Base-by-base conservation (phyloP, 2,113 vertebrate species). In the Anas platyrhynchos region DNA sequence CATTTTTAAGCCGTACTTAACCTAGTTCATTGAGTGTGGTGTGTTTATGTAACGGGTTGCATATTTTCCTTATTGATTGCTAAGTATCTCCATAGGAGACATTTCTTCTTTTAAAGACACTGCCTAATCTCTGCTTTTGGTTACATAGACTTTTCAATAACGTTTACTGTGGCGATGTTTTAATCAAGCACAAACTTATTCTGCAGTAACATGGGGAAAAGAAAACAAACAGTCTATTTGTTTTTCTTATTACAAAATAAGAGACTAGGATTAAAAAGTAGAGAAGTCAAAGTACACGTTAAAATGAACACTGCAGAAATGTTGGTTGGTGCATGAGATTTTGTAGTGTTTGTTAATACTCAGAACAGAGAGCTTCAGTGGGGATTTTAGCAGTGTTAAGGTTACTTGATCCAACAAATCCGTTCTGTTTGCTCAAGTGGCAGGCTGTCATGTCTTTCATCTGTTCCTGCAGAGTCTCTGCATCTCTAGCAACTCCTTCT, bases 21-120 rank as follows among this genome's bases (percentile, higher is more conserved):
- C 20, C 7, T 31, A 4, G 27, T 34, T 46, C 1, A 4, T 1
- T 0, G 21, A 43, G 32, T 23, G 46, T 15, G 14, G 22, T 36
- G 0, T 25, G 36, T 36, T 74, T 2, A 2, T 2, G 1, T 36
- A 18, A 31, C 3, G 5, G 18, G 23, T 13, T 31, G n/a, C 0
- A 0, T 46, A 1, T 71, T 91, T 72, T 80, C 6, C 16, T 48
- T 71, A 14, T 5, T 41, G 56, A 3, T 75, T 56, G 44, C 27
- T 16, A 21, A 48, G 5, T 22, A 7, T 67, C 54, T 4, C 41
- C 3, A 0, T 20, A 55, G 27, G 26, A 56, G 20, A 32, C 56
- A 11, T 27, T 9, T 46, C 17, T 18, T 52, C 7, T 67, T 92
- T 52, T 78, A n/a, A 62, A 81, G 58, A 31, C 13, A 17, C 8